Conservation (phyloP, 2,113 vertebrate species). For the Chloropsis cyanopogon region DNA sequence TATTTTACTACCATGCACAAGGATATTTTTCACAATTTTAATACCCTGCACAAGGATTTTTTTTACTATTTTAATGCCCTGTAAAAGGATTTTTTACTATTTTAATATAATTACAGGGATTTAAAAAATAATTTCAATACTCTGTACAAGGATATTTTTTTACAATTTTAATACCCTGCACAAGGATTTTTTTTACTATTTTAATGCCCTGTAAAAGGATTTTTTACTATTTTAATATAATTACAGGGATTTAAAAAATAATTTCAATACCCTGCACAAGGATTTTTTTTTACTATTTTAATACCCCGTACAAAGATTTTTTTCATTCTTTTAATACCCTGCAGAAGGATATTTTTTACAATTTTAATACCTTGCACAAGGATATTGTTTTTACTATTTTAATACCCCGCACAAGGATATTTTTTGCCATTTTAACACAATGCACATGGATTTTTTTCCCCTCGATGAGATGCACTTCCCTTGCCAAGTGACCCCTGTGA, state of each 20-base stretch:
- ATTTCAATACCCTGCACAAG: too few species aligned
- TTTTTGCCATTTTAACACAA: background rate
- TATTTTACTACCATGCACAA: background rate
- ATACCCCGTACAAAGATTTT: background rate
- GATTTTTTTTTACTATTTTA: background rate
- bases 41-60: too few species aligned
- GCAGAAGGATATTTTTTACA: too few species aligned
- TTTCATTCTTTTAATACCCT: background rate
- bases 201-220: too few species aligned
- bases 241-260: background rate
- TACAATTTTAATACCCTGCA: too few species aligned
- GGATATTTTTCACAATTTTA: too few species aligned
- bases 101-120: background rate
- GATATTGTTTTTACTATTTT: background rate
- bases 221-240: background rate
- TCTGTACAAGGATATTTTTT: background rate
- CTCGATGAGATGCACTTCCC: accelerated
- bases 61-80: background rate
- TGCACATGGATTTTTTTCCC: background rate
- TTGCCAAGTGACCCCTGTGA: background rate
- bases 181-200: background rate
- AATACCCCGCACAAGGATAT: too few species aligned
- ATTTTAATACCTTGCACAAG: background rate
- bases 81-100: background rate
- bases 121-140: too few species aligned